Conservation (phyloP, 53 echinoderm and acorn worm genomes). For the Glandiceps talaboti region DNA sequence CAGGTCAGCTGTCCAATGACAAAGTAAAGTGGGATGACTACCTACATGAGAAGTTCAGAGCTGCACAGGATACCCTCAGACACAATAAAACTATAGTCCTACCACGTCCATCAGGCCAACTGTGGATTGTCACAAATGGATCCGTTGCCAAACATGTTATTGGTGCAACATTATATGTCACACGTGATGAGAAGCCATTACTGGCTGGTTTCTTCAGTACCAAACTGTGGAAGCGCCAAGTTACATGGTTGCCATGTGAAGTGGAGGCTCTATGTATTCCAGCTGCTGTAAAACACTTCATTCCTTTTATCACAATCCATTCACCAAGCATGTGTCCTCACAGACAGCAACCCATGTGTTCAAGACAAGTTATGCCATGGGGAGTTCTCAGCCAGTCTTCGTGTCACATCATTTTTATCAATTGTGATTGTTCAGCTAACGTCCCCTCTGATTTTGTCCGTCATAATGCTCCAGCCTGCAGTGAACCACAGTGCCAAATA, state of each 20-base stretch:
- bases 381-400: conserved; percentile 5
- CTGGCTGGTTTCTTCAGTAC: conserved; percentile 30
- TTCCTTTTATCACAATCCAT: conserved; percentile 21
- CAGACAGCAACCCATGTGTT: conserved; percentile 61
- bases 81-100: neutral
- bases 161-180: conserved; percentile 42
- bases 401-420: conserved; percentile 6
- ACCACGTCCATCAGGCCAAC: conserved; percentile 19
- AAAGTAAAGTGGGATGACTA: neutral
- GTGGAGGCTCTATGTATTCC: conserved; percentile 39
- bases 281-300: conserved; percentile 35
- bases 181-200: conserved; percentile 15
- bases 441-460: conserved; percentile 2
- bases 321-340: conserved; percentile 30
- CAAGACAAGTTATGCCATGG: conserved; percentile 38
- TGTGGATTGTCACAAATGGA: conserved; percentile 55
- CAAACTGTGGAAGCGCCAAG: conserved; percentile 25
- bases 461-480: conserved; percentile 1
- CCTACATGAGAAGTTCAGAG: neutral
- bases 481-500: conserved; percentile 8
- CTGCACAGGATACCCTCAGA: neutral
- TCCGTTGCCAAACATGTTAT: conserved; percentile 27
- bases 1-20: neutral
- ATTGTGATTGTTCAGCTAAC: neutral
- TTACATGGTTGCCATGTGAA: conserved; percentile 26